Evolutionary conservation across 1,140 invertebrate species (phyloP), one percentile per base, ranked within the genome.

Genomic region (Colletes latitarsis): DNA sequence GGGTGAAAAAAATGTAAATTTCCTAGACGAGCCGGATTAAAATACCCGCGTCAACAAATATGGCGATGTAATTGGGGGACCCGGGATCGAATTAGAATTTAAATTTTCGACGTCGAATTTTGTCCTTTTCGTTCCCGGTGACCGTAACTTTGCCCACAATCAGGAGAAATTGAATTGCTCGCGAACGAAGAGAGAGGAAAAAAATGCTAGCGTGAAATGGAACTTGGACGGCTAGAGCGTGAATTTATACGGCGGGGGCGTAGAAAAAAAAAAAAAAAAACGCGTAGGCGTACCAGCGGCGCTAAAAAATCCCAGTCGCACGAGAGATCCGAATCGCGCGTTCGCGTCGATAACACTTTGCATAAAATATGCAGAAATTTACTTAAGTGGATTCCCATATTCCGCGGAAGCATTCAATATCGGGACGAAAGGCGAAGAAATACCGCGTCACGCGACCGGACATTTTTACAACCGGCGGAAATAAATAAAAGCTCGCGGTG

Each of bases 311-410:
- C 17, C 19, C 49, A 68, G 63, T 49, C 46, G 52, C 58, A 58
- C 64, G 55, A 17, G 41, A 68, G 46, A 77, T 77, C 55, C 15
- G 21, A 68, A 68, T 77, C 3, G 41, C 21, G 21, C n/a, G 52
- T 41, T 19, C 67, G 52, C 19, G 75, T 77, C 75, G 75, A 77
- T 70, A 70, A 62, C 67, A 60, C 43, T 77, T 77, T 77, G 21
- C 75, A 70, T 62, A 70, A 77, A 70, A 57, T 77, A 70, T 77
- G 66, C 75, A 21, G 75, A 77, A 77, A 77, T 77, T 77, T 77
- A 62, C 66, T 77, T 77, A 77, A 77, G 67, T 70, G 57, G 66
- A 52, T 77, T 77, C 66, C 43, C 57, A 77, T 70, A 77, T 77
- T 77, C 60, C 21, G 55, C 17, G 43, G 55, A 52, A 21, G 75